These are phyloP conservation scores for Latheticus oryzae DNA, from an alignment of 2,888 invertebrate species.

Conservation along the genomic window DNA sequence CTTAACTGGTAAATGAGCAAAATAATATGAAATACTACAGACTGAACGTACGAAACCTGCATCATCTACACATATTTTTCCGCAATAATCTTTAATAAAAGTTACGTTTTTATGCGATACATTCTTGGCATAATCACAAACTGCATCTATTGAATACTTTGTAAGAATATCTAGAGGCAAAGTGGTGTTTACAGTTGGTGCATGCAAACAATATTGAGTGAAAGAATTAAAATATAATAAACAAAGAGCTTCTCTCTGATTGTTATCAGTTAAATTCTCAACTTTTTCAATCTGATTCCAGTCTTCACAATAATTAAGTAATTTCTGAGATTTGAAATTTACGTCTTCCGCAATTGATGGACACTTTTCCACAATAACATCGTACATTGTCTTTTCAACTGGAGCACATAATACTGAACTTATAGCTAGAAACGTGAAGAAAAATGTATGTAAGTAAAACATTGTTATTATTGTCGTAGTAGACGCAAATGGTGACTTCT, in stretches of 20 bases:
- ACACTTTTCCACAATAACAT: constrained; percentile 16
- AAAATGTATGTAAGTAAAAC: constrained; percentile 4
- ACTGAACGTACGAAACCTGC: not conserved
- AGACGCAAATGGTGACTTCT: not conserved
- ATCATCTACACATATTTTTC: constrained; percentile 12
- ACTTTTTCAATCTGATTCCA: constrained; percentile 41
- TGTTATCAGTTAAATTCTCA: constrained; percentile 16
- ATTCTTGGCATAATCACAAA: constrained; percentile 34
- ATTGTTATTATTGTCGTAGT: too few relatives aligned
- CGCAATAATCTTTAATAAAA: constrained; percentile 12
- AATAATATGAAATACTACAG: constrained; percentile 28
- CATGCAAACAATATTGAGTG: constrained; percentile 42
- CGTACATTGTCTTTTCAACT: not conserved
- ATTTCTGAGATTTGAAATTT: constrained; percentile 17
- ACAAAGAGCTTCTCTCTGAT: constrained; percentile 47
- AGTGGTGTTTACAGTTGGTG: constrained; percentile 11
- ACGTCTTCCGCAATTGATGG: not conserved
- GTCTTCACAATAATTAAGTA: constrained; percentile 45
- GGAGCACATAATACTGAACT: too few relatives aligned
- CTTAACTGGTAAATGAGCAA: constrained; percentile 2
- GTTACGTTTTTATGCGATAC: constrained; percentile 7
- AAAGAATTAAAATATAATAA: constrained; percentile 50
- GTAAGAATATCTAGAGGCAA: not conserved
- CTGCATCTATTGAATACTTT: constrained; percentile 13
- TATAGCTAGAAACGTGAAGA: not conserved